Evolutionary conservation across 2,888 invertebrate genomes (phyloP).

Genomic region (Antheraea assamensis): DNA sequence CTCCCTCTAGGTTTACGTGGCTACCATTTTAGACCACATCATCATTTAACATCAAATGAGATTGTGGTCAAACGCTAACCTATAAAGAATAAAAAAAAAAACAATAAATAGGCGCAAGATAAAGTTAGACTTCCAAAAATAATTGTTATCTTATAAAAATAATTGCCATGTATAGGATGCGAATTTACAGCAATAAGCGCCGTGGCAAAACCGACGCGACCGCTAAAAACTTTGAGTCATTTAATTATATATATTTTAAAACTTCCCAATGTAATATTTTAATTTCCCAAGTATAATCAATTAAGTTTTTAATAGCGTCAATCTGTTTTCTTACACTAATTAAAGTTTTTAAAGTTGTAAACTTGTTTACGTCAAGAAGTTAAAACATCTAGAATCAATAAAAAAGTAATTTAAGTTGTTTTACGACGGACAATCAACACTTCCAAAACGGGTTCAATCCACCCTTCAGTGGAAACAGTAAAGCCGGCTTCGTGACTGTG

Average conservation of each 20-base stretch:
- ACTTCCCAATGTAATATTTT: not conserved
- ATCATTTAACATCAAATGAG: no score
- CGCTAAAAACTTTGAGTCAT: no score
- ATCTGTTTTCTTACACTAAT: conserved; percentile 7
- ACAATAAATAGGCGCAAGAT: no score
- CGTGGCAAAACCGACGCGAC: no score
- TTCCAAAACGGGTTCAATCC: conserved; percentile 21
- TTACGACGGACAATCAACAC: conserved; percentile 35
- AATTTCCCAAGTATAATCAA: not conserved
- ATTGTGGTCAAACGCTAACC: no score
- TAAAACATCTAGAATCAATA: conserved; percentile 26
- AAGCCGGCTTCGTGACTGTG: not conserved
- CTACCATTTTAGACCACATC: no score
- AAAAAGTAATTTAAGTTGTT: conserved; percentile 41
- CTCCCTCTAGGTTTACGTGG: no score
- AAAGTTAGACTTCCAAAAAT: no score
- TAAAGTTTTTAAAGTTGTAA: conserved; percentile 22
- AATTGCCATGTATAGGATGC: no score
- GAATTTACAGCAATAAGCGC: no score
- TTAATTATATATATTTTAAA: not conserved
- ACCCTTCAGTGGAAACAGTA: conserved; percentile 17
- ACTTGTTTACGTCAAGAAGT: conserved; percentile 15
- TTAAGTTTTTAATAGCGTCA: not conserved
- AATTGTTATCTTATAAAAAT: no score
- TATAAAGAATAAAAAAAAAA: no score